Evolutionary conservation across 92 coral and sea anemone genomes (phyloP), one percentile per base, ranked within the genome.

Genomic region (Ricordea florida): DNA sequence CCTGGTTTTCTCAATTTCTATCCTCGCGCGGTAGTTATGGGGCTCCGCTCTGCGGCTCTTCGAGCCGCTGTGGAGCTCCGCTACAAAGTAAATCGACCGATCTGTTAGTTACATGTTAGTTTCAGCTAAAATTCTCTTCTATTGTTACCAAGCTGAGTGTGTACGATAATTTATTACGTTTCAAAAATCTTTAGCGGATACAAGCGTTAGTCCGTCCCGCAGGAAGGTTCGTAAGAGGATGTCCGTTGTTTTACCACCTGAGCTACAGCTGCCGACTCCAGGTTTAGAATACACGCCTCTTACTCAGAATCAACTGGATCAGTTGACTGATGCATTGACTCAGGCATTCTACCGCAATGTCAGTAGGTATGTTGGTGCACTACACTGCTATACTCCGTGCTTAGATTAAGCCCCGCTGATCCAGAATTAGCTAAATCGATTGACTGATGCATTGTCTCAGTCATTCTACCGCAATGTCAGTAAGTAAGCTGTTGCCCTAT

Each of bases 221-320:
- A 75, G 65, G 59, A 69, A 65, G 46, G 13, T 44, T 2, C 30
- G 62, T 25, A 88, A 86, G 69, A 85, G 73, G 25, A 66, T 66
- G 35, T 89, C 98, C n/a, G 92, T 94, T 10, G 34, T 86, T 46
- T 79, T 94, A 31, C 98, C 98, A 11, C 40, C 86, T 24, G 97
- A 92, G 62, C 81, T 87, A 1, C 77, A 83, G 67, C 79, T 94
- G 23, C 98, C 98, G 0, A 53, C 97, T 1, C 93, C 98, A 36
- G 90, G 85, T 7, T 72, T 94, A 51, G 93, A 83, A 10, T 94
- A 92, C 74, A 90, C 83, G 6, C 91, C 87, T 9, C 78, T 92
- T 58, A 76, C 93, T 0, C 86, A 84, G 18, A 86, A 86, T 11
- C 87, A 89, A 55, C 56, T 74, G 23, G 60, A 63, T 6, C 79